These are phyloP conservation scores for Epirrita christyi DNA, from an alignment of 2,888 invertebrate genomes.

Conservation along the genomic window DNA sequence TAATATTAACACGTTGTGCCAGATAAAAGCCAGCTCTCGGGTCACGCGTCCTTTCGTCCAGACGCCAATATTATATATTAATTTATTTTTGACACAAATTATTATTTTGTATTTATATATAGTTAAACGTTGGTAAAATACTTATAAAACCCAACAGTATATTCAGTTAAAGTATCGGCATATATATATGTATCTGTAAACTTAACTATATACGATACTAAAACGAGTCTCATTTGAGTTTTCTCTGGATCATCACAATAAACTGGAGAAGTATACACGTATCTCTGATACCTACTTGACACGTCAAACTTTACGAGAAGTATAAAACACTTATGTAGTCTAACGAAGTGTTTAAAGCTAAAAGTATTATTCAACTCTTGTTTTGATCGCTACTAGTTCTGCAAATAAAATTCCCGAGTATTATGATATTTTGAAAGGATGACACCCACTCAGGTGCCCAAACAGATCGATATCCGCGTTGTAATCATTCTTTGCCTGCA, in stretches of 20 bases:
- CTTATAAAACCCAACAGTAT: no score
- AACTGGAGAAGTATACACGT: neutral
- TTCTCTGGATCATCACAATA: slow-evolving; percentile 2
- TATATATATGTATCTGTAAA: neutral
- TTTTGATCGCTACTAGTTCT: slow-evolving; percentile 56
- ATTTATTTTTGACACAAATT: no score
- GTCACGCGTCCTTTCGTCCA: no score
- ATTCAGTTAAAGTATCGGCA: neutral
- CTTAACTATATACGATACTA: neutral
- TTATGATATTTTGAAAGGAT: slow-evolving; percentile 49
- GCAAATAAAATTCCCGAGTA: slow-evolving; percentile 43
- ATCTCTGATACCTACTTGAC: slow-evolving; percentile 15
- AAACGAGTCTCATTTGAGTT: neutral
- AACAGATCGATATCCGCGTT: slow-evolving; percentile 39
- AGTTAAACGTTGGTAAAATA: no score
- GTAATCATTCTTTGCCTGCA: slow-evolving; percentile 35
- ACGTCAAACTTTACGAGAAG: slow-evolving; percentile 34
- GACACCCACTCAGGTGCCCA: slow-evolving; percentile 41
- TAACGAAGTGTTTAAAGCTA: slow-evolving; percentile 56
- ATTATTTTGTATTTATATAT: no score
- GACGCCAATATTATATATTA: no score
- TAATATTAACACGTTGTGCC: no score
- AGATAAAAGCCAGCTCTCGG: no score
- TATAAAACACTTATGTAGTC: slow-evolving; percentile 30
- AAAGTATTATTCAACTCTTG: slow-evolving; percentile 45